Percentiles rank a stretch among this genome's conserved stretches.
These are phyloP conservation scores for Oeneis ivallda DNA, from an alignment of 2,888 invertebrate genomes.

Conservation along the genomic window DNA sequence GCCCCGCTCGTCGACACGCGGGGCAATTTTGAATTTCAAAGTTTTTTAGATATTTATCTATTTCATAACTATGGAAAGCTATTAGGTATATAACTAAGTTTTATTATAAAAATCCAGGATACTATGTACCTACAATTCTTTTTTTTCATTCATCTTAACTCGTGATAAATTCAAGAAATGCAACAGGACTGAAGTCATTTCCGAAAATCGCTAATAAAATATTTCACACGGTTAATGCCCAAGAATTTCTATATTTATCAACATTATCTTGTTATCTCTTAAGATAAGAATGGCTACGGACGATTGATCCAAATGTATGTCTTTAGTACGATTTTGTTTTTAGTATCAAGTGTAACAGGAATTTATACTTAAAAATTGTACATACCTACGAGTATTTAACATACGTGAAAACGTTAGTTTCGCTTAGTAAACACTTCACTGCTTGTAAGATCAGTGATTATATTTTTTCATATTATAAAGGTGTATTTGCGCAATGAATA, in stretches of 20 bases:
- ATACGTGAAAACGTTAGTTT: not conserved
- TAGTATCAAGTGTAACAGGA: not conserved
- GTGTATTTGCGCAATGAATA: conserved; percentile 5
- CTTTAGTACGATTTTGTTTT: conserved; percentile 15
- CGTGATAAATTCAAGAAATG: not conserved
- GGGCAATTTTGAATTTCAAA: not conserved
- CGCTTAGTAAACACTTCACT: not conserved
- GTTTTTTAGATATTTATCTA: too few relatives aligned
- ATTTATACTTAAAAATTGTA: not conserved
- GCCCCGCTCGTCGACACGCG: not conserved
- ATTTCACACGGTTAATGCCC: conserved; percentile 5
- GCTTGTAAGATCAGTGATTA: not conserved
- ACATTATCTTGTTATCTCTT: conserved; percentile 19
- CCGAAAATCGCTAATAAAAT: conserved; percentile 3
- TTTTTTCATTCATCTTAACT: not conserved
- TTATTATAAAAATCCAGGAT: not conserved
- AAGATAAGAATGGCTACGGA: conserved; percentile 5
- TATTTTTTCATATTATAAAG: not conserved
- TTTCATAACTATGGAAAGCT: not conserved
- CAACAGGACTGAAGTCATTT: not conserved
- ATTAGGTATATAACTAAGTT: not conserved
- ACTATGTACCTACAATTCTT: not conserved
- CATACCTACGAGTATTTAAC: too few relatives aligned
- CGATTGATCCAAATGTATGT: conserved; percentile 13
- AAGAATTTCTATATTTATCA: conserved; percentile 21